phyloP scores from a whole-genome alignment of 2,797 vertebrate genomes.

The Oreochromis mossambicus region DNA sequence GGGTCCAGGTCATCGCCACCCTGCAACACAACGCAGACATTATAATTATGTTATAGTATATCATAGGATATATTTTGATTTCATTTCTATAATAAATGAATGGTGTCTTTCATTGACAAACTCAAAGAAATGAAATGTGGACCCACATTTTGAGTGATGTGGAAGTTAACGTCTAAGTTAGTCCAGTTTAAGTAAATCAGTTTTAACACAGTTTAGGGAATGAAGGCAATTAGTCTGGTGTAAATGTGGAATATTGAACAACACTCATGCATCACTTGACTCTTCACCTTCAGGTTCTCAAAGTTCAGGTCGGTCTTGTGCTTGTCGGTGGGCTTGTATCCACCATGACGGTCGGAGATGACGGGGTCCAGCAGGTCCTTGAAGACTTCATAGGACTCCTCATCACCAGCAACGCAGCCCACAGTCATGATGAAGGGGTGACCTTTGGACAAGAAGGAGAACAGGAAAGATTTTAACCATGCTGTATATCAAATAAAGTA shows the following conservation, averaged over 20 bases:
- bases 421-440: constrained; percentile 97
- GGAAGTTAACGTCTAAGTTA: neutral
- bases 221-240: neutral
- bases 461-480: neutral
- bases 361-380: constrained; percentile 88
- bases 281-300: constrained; percentile 82
- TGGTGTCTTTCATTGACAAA: neutral
- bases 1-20: constrained; percentile 96
- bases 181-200: neutral
- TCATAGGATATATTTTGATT: neutral
- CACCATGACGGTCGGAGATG: constrained; percentile 88
- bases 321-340: constrained; percentile 91
- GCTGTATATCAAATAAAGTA: neutral
- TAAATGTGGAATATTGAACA: neutral
- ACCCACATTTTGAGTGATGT: neutral
- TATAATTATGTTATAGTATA: neutral
- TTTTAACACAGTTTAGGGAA: neutral
- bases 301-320: constrained; percentile 94
- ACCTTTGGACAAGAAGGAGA: constrained; percentile 62
- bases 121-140: neutral
- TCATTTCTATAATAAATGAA: neutral
- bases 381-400: constrained; percentile 87
- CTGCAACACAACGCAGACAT: constrained; percentile 48
- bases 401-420: constrained; percentile 89
- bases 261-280: neutral